A percentile compares a stretch with the other conserved stretches of the same genome.
These are phyloP conservation scores for Trogon surrucura DNA, from an alignment of 2,113 vertebrate genomes.

Conservation along the genomic window DNA sequence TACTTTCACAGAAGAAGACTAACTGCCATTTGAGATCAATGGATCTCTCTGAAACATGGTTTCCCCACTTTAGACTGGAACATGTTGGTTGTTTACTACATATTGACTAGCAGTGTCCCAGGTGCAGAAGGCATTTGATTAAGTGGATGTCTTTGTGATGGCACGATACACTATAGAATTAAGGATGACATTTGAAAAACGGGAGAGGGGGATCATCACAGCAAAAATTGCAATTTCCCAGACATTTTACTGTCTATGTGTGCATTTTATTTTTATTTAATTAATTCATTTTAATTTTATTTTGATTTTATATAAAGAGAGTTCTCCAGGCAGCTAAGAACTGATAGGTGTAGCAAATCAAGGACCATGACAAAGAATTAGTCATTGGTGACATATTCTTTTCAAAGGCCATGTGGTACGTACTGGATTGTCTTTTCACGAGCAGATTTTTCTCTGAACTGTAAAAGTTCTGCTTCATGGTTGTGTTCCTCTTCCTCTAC, in stretches of 20 bases:
- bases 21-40: slow-evolving; percentile 78
- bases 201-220: not conserved
- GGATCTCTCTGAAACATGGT: slow-evolving; percentile 49
- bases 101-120: slow-evolving; percentile 59
- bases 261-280: not conserved
- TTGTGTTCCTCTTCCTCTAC: not conserved
- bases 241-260: not conserved
- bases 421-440: not conserved
- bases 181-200: not conserved
- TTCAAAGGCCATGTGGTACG: not conserved
- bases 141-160: slow-evolving; percentile 50
- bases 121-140: slow-evolving; percentile 60
- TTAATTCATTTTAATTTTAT: not conserved
- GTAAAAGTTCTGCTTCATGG: not conserved
- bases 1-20: slow-evolving; percentile 67
- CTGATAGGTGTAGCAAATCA: not conserved
- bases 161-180: slow-evolving; percentile 24
- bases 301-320: not conserved
- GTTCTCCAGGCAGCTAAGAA: not conserved
- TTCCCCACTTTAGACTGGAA: slow-evolving; percentile 60
- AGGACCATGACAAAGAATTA: not conserved
- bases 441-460: not conserved
- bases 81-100: slow-evolving; percentile 58
- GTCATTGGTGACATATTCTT: not conserved
- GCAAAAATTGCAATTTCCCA: not conserved